These are phyloP conservation scores for Sphaerophoria taeniata DNA, from an alignment of 2,888 invertebrate species.

Conservation along the genomic window DNA sequence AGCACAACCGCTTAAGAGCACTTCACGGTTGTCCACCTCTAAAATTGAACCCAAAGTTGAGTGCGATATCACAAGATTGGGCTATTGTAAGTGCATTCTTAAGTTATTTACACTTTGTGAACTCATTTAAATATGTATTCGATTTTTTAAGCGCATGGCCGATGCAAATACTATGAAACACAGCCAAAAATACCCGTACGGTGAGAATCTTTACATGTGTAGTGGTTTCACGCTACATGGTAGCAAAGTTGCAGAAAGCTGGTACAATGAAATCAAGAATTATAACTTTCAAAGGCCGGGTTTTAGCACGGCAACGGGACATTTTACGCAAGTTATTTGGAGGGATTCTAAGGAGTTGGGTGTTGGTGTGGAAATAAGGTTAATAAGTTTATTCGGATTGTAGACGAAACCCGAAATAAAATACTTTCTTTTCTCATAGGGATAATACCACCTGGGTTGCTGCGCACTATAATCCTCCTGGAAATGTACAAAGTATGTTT, in stretches of 20 bases:
- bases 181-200: conserved; percentile 88
- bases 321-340: conserved; percentile 95
- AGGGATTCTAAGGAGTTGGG: conserved; percentile 89
- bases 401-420: neutral
- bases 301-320: conserved; percentile 88
- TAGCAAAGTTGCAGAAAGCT: conserved; percentile 89
- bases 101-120: too few relatives aligned
- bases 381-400: neutral
- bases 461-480: conserved; percentile 95
- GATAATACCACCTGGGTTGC: conserved; percentile 88
- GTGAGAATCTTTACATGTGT: conserved; percentile 92
- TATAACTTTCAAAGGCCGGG: conserved; percentile 87
- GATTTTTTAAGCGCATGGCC: conserved; percentile 76
- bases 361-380: conserved; percentile 85
- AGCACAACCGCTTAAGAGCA: conserved; percentile 88
- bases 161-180: conserved; percentile 87
- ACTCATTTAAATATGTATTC: neutral
- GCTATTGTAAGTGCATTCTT: conserved; percentile 84
- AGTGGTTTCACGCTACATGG: conserved; percentile 89
- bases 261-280: conserved; percentile 90
- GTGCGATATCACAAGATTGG: conserved; percentile 89
- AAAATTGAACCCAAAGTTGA: conserved; percentile 86
- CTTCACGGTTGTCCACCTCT: conserved; percentile 88
- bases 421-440: conserved; percentile 79
- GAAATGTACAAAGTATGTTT: conserved; percentile 92